phyloP scores from a whole-genome alignment of 2,797 vertebrate species.

The Neostethus bicornis region DNA sequence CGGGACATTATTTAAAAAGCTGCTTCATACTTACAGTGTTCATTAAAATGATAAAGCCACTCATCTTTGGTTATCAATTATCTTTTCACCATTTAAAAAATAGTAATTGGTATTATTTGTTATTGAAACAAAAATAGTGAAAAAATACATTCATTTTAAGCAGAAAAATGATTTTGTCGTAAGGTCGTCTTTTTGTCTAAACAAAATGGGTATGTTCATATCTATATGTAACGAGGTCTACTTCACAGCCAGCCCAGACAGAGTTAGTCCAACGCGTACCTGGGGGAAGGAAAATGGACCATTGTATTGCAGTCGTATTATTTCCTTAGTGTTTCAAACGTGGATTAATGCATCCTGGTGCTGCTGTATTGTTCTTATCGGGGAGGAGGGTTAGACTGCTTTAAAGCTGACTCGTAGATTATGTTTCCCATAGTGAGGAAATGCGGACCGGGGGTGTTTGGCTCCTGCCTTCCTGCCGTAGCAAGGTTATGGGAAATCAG shows the following conservation, averaged over 20 bases:
- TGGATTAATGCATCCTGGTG: slow-evolving; percentile 78
- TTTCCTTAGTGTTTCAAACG: slow-evolving; percentile 81
- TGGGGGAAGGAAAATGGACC: slow-evolving; percentile 69
- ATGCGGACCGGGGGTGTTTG: slow-evolving; percentile 53
- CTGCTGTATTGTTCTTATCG: slow-evolving; percentile 68
- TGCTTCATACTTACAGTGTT: background rate
- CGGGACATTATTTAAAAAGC: background rate
- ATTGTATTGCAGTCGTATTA: slow-evolving; percentile 80
- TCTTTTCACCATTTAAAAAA: background rate
- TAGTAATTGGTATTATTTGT: no score
- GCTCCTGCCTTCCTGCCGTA: slow-evolving; percentile 68
- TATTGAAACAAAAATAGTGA: no score
- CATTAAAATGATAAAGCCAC: background rate
- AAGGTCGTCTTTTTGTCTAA: slow-evolving; percentile 50
- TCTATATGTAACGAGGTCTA: slow-evolving; percentile 26
- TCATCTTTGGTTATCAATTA: background rate
- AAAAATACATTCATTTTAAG: no score
- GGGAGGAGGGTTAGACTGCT: slow-evolving; percentile 46
- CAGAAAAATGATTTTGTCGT: slow-evolving; percentile 24
- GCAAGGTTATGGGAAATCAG: slow-evolving; percentile 55
- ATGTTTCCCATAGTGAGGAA: slow-evolving; percentile 63
- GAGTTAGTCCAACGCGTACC: slow-evolving; percentile 53
- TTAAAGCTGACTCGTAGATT: slow-evolving; percentile 56
- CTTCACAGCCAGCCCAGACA: slow-evolving; percentile 37
- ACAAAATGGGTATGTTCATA: slow-evolving; percentile 9